phyloP scores from a whole-genome alignment of 1,140 invertebrate species.

The Drosophila subobscura region DNA sequence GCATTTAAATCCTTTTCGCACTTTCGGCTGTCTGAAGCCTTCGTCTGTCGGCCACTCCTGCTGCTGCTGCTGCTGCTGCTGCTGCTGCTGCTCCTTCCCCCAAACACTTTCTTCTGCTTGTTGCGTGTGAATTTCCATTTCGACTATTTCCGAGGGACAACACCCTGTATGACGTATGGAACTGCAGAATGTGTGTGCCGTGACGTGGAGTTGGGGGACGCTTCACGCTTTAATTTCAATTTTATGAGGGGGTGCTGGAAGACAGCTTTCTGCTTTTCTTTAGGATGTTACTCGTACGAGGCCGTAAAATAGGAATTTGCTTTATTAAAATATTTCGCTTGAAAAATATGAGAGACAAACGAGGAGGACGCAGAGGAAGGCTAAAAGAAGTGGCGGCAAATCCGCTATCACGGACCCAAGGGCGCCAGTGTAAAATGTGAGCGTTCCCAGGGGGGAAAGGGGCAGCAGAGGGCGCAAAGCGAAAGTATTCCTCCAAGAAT shows the following conservation, averaged over 20 bases:
- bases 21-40: slow-evolving; percentile 47
- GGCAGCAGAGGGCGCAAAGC: not conserved
- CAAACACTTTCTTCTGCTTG: slow-evolving; percentile 37
- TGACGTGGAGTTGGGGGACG: no score
- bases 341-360: slow-evolving; percentile 77
- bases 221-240: no score
- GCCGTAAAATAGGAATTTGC: slow-evolving; percentile 80
- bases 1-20: slow-evolving; percentile 81
- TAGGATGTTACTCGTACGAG: slow-evolving; percentile 8
- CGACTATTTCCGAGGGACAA: slow-evolving; percentile 47
- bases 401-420: slow-evolving; percentile 11
- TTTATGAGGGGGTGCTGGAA: slow-evolving; percentile 1
- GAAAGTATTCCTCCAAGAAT: slow-evolving; percentile 37
- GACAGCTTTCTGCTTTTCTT: slow-evolving; percentile 56
- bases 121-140: slow-evolving; percentile 58
- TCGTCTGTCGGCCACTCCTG: slow-evolving; percentile 3
- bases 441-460: no score
- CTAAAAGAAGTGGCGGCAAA: slow-evolving; percentile 32
- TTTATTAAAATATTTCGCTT: slow-evolving; percentile 82
- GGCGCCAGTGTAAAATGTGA: slow-evolving; percentile 1
- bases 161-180: slow-evolving; percentile 64
- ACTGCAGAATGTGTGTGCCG: slow-evolving; percentile 29
- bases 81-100: not conserved
- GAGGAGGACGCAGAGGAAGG: slow-evolving; percentile 36
- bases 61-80: not conserved